phyloP scores from a whole-genome alignment of 2,113 vertebrate species.

The Pristiophorus japonicus region DNA sequence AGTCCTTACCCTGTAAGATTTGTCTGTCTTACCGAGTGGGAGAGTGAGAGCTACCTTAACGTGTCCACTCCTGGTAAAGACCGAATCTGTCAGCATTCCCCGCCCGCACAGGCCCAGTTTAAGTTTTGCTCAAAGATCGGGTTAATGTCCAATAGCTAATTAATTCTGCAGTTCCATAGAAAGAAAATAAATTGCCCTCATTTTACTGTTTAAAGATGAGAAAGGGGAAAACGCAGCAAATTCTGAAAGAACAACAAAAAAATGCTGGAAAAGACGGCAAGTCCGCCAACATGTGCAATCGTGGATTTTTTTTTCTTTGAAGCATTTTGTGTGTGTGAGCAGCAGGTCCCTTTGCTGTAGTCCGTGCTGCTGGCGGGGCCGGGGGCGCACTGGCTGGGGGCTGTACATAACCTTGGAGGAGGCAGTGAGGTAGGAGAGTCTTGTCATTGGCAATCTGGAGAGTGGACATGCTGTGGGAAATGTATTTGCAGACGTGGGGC shows the following conservation, averaged over 20 bases:
- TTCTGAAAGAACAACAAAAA: background rate
- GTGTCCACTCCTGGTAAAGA: background rate
- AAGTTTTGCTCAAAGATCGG: background rate
- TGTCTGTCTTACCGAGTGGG: background rate
- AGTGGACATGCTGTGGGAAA: background rate
- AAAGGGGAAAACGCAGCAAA: background rate
- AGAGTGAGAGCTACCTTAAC: background rate
- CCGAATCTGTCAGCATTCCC: background rate
- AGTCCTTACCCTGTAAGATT: background rate
- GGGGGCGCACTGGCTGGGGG: too few species aligned
- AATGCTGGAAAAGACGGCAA: background rate
- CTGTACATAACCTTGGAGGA: too few species aligned
- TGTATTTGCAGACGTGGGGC: background rate
- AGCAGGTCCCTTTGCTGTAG: background rate
- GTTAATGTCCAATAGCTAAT: background rate
- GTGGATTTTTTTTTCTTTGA: too few species aligned
- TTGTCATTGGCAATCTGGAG: too few species aligned
- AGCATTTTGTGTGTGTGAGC: background rate
- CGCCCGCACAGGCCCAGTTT: background rate
- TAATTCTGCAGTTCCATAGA: background rate
- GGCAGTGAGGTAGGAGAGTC: too few species aligned
- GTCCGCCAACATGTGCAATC: background rate
- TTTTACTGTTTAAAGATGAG: too few species aligned
- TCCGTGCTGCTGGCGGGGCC: background rate
- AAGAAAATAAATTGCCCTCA: background rate